Evolutionary conservation across 2,888 invertebrate genomes (phyloP).

Genomic region (Cepaea hortensis): DNA sequence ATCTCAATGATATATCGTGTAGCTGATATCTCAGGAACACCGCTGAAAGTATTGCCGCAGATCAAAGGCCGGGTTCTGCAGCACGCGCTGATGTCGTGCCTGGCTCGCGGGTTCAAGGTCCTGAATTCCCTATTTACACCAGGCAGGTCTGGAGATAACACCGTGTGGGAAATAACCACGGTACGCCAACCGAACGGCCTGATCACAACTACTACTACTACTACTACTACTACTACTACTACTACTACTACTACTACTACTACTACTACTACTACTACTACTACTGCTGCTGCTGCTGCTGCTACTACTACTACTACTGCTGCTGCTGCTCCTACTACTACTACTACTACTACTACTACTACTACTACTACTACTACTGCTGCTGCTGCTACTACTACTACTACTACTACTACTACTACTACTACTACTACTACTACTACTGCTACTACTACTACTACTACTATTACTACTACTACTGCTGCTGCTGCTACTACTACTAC

Average conservation of each 20-base stretch:
- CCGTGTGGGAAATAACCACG: too few relatives aligned
- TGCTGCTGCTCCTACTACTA: constrained; percentile 16
- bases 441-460: constrained; percentile 29
- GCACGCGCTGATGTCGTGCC: too few relatives aligned
- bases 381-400: constrained; percentile 12
- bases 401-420: constrained; percentile 29
- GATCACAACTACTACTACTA: too few relatives aligned
- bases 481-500: constrained; percentile 24
- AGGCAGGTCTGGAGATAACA: too few relatives aligned
- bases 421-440: constrained; percentile 32
- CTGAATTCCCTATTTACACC: too few relatives aligned
- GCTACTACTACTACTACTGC: constrained; percentile 27
- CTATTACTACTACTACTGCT: constrained; percentile 17
- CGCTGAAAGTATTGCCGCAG: too few relatives aligned
- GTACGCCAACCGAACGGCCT: too few relatives aligned
- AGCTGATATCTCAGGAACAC: too few relatives aligned
- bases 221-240: constrained; percentile 23
- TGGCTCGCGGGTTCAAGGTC: too few relatives aligned
- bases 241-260: constrained; percentile 39
- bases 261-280: constrained; percentile 38
- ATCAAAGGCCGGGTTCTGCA: too few relatives aligned
- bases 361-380: constrained; percentile 19
- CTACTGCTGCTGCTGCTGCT: constrained; percentile 24
- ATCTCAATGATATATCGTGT: too few relatives aligned
- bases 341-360: constrained; percentile 25